These are phyloP conservation scores for Hydrotaea cyrtoneurina DNA, from an alignment of 2,888 invertebrate species.

Conservation along the genomic window DNA sequence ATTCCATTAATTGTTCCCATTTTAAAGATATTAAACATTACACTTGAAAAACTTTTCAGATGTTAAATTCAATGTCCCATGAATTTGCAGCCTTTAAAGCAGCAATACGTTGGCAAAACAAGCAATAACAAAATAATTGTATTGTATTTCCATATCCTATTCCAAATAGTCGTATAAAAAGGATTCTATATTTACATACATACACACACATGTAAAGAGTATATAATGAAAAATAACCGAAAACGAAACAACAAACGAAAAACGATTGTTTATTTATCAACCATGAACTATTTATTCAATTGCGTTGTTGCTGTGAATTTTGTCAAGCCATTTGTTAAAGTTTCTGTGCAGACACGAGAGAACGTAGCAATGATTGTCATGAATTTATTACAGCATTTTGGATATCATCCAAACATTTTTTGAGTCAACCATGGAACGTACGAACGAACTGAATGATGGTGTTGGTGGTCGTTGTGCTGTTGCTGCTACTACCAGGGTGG, in stretches of 20 bases:
- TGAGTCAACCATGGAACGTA: not conserved
- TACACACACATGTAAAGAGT: not conserved
- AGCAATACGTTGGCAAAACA: not conserved
- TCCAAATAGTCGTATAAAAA: not conserved
- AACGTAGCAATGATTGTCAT: not conserved
- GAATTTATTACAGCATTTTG: slow-evolving; percentile 8
- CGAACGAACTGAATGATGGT: too few relatives aligned
- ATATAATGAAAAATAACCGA: not conserved
- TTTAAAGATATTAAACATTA: not conserved
- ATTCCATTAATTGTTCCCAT: too few relatives aligned
- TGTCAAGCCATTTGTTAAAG: not conserved
- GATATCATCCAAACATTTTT: slow-evolving; percentile 6
- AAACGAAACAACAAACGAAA: not conserved
- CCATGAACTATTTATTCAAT: slow-evolving; percentile 24
- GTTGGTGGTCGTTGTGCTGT: too few relatives aligned
- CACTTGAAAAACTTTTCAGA: not conserved
- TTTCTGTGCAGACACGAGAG: slow-evolving; percentile 4
- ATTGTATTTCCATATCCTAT: not conserved
- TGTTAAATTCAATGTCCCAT: too few relatives aligned
- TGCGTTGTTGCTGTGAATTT: slow-evolving; percentile 3
- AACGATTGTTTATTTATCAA: not conserved
- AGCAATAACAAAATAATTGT: too few relatives aligned
- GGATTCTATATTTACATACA: not conserved
- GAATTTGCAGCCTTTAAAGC: too few relatives aligned
- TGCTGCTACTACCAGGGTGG: too few relatives aligned